Conservation (phyloP, 1,140 invertebrate species). For the Pseudomyrmex pallidus region DNA sequence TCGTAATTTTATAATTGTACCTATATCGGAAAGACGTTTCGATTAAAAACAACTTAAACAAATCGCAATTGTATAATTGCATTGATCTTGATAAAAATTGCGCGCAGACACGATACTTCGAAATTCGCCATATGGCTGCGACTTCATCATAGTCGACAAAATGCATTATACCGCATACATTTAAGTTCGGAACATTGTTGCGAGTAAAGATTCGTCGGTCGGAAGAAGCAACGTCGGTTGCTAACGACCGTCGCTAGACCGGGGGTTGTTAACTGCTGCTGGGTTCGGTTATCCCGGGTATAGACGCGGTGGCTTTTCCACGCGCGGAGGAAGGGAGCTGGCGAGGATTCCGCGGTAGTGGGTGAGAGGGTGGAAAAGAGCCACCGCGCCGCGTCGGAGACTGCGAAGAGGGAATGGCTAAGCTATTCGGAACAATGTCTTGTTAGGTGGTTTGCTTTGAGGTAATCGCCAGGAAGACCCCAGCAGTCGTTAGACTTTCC, state of each 20-base stretch:
- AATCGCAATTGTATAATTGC: too few species aligned
- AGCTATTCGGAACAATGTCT: constrained; percentile 83
- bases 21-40: too few species aligned
- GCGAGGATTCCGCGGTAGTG: constrained; percentile 53
- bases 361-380: constrained; percentile 68
- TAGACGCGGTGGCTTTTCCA: constrained; percentile 71
- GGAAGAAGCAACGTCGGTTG: constrained; percentile 72
- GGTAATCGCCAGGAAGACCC: constrained; percentile 79
- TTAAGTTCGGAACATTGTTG: constrained; percentile 64
- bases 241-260: constrained; percentile 82
- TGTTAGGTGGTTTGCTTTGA: constrained; percentile 82
- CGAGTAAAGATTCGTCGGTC: constrained; percentile 37
- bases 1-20: too few species aligned
- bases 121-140: too few species aligned
- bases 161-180: constrained; percentile 59
- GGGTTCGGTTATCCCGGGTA: constrained; percentile 71
- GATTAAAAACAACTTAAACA: too few species aligned
- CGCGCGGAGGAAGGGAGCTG: constrained; percentile 46
- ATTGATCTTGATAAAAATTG: too few species aligned
- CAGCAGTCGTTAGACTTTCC: constrained; percentile 77
- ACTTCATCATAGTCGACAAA: background rate
- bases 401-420: constrained; percentile 72
- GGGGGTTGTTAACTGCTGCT: constrained; percentile 80
- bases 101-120: too few species aligned
- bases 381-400: constrained; percentile 49